These are phyloP conservation scores for Merops nubicus DNA, from an alignment of 2,113 vertebrate genomes.

Conservation along the genomic window DNA sequence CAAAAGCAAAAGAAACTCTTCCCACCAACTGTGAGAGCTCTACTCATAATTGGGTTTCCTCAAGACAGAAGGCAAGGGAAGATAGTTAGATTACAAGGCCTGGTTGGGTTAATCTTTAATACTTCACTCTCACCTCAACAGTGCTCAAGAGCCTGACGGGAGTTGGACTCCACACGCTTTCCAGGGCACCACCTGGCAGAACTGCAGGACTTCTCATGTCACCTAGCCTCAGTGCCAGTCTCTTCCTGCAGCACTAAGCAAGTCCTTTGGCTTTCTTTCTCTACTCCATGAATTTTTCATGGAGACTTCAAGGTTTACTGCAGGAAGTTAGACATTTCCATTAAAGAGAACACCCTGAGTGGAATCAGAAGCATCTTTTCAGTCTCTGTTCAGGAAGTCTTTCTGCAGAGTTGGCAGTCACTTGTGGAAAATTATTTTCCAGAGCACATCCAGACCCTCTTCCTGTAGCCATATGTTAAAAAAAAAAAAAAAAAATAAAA, in stretches of 20 bases:
- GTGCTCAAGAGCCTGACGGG: not conserved
- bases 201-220: not conserved
- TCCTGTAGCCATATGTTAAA: constrained; percentile 44
- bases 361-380: constrained; percentile 33
- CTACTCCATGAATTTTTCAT: constrained; percentile 40
- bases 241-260: not conserved
- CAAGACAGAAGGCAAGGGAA: not conserved
- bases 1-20: not conserved
- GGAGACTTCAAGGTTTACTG: constrained; percentile 20
- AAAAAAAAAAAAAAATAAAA: not conserved
- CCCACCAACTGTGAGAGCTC: not conserved
- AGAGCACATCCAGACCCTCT: constrained; percentile 34
- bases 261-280: not conserved
- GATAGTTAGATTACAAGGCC: not conserved
- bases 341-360: constrained; percentile 19
- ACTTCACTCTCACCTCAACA: not conserved
- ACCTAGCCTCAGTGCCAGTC: not conserved
- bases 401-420: constrained; percentile 22
- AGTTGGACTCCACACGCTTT: not conserved
- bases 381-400: constrained; percentile 14
- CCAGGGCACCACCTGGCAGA: constrained; percentile 18
- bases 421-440: constrained; percentile 49
- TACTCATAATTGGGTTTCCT: not conserved
- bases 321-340: constrained; percentile 34
- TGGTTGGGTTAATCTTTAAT: not conserved